Evolutionary conservation across 2,113 vertebrate genomes (phyloP).

Genomic region (Myotis lucifugus): DNA sequence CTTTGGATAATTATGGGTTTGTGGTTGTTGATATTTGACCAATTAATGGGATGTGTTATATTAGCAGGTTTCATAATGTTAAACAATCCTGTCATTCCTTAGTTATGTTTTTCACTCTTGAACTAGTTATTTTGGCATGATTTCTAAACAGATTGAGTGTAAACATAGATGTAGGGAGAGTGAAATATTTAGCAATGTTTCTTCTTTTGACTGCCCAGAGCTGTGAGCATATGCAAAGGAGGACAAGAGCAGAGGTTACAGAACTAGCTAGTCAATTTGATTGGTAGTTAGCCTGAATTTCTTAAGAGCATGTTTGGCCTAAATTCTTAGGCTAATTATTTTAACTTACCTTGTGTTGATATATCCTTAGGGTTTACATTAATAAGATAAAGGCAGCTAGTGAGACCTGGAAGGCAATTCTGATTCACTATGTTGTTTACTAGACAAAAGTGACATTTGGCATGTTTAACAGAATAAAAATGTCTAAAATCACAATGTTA

Average conservation of each 20-base stretch:
- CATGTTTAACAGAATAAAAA: background rate
- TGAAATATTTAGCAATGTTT: background rate
- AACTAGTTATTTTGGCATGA: conserved; percentile 40
- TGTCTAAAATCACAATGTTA: background rate
- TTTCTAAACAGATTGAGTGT: background rate
- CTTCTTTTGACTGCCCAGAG: background rate
- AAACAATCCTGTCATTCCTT: background rate
- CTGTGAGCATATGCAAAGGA: background rate
- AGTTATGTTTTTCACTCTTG: background rate
- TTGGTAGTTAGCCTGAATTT: background rate
- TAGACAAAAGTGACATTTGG: background rate
- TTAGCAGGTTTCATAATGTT: background rate
- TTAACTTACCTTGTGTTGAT: background rate
- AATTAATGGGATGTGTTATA: background rate
- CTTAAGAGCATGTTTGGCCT: background rate
- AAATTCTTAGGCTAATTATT: background rate
- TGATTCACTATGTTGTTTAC: background rate
- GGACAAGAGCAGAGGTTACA: background rate
- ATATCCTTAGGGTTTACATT: background rate
- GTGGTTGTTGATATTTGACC: background rate
- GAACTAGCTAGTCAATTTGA: background rate
- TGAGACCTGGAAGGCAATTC: background rate
- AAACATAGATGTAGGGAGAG: conserved; percentile 6
- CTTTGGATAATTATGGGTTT: background rate
- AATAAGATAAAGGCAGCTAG: background rate